phyloP scores from a whole-genome alignment of 2,113 vertebrate genomes.

The Oxyruncus cristatus region DNA sequence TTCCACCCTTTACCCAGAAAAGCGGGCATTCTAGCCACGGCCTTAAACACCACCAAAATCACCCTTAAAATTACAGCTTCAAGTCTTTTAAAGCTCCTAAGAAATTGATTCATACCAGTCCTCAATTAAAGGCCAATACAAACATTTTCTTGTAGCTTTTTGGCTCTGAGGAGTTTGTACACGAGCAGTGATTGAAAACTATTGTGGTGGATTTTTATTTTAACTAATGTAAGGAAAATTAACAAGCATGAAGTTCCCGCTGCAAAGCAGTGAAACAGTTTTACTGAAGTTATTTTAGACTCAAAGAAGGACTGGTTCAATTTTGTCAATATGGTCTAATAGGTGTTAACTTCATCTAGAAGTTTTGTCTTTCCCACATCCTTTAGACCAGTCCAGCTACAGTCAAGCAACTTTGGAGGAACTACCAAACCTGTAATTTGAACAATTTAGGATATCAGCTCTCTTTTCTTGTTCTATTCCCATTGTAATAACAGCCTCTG shows the following conservation, averaged over 20 bases:
- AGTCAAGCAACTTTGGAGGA: not conserved
- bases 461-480: not conserved
- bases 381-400: not conserved
- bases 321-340: not conserved
- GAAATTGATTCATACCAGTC: not conserved
- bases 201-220: not conserved
- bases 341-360: not conserved
- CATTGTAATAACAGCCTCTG: not conserved
- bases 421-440: not conserved
- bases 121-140: not conserved
- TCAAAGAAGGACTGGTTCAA: not conserved
- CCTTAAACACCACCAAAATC: not conserved
- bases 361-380: not conserved
- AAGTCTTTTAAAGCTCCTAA: not conserved
- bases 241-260: not conserved
- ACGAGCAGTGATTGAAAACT: not conserved
- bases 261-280: not conserved
- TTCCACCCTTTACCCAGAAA: not conserved
- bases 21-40: not conserved
- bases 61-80: not conserved
- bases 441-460: not conserved
- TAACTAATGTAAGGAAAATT: not conserved
- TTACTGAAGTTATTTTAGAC: not conserved
- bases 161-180: not conserved
- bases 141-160: not conserved